phyloP scores from a whole-genome alignment of 2,888 invertebrate species.

The Cyaniris semiargus region DNA sequence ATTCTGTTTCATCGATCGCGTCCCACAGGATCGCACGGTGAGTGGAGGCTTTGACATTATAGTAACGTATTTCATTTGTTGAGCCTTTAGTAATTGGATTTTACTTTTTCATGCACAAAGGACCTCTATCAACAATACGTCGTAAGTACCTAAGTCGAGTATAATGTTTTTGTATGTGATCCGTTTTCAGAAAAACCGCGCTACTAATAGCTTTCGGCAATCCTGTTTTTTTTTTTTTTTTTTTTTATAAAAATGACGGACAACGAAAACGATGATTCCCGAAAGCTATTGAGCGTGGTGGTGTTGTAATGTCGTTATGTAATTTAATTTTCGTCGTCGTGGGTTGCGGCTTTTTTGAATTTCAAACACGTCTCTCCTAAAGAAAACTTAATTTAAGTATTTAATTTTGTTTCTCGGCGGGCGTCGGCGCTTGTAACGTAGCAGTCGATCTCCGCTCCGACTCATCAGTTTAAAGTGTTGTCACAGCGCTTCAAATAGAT shows the following conservation, averaged over 20 bases:
- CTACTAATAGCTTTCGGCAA: not conserved
- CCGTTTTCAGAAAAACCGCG: no score
- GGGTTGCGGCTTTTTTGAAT: not conserved
- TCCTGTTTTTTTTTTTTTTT: no score
- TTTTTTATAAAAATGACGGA: no score
- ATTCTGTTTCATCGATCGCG: constrained; percentile 46
- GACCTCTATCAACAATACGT: constrained; percentile 69
- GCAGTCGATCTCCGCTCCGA: not conserved
- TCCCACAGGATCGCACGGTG: constrained; percentile 68
- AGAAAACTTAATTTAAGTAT: not conserved
- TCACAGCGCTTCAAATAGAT: constrained; percentile 15
- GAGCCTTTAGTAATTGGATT: constrained; percentile 41
- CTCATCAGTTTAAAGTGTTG: constrained; percentile 19
- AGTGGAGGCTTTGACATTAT: constrained; percentile 47
- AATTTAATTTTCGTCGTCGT: not conserved
- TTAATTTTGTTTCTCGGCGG: constrained; percentile 1
- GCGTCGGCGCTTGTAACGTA: not conserved
- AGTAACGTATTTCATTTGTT: constrained; percentile 33
- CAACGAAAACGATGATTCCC: no score
- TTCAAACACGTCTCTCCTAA: not conserved
- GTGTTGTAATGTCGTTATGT: not conserved
- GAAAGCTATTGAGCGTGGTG: not conserved
- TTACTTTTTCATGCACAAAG: constrained; percentile 62
- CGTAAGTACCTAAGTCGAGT: constrained; percentile 55
- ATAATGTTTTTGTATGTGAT: constrained; percentile 20